Percentiles rank a stretch among this genome's conserved stretches.
Evolutionary conservation across 2,888 invertebrate species (phyloP).

Genomic region (Nomada fabriciana): DNA sequence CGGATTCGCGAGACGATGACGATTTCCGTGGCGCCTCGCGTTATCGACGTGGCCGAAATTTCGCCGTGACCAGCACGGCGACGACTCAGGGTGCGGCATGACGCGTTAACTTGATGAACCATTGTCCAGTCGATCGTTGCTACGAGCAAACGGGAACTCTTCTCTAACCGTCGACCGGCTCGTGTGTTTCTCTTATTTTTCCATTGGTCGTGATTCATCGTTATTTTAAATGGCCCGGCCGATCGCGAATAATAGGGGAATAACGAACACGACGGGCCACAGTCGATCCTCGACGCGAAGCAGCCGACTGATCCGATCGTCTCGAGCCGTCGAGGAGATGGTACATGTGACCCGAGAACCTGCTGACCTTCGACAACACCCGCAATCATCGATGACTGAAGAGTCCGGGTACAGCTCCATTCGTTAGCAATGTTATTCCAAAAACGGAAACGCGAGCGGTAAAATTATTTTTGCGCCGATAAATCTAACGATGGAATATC

Average conservation of each 20-base stretch:
- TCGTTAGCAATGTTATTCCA: slow-evolving; percentile 57
- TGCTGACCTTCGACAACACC: slow-evolving; percentile 32
- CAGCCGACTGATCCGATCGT: background rate
- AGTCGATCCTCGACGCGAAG: slow-evolving; percentile 4
- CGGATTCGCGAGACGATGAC: slow-evolving; percentile 18
- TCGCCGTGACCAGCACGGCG: slow-evolving; percentile 11
- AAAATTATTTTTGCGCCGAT: slow-evolving; percentile 40
- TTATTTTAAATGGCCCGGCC: slow-evolving; percentile 29
- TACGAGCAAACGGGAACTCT: background rate
- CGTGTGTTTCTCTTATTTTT: slow-evolving; percentile 16
- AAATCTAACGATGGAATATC: slow-evolving; percentile 45
- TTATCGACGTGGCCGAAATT: slow-evolving; percentile 45
- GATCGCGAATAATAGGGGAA: slow-evolving; percentile 43
- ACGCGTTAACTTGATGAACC: slow-evolving; percentile 36
- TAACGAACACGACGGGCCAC: slow-evolving; percentile 33
- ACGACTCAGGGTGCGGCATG: slow-evolving; percentile 25
- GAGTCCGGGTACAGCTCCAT: slow-evolving; percentile 12
- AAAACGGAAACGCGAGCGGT: slow-evolving; percentile 54
- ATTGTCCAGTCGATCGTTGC: slow-evolving; percentile 30
- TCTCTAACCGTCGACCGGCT: slow-evolving; percentile 12
- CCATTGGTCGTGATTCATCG: slow-evolving; percentile 32
- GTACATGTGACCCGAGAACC: slow-evolving; percentile 13
- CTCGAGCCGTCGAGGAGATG: slow-evolving; percentile 5
- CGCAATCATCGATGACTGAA: slow-evolving; percentile 51
- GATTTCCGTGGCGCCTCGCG: slow-evolving; percentile 28